Conservation (phyloP, 2,113 vertebrate genomes). For the Protomyctophum bolini region DNA sequence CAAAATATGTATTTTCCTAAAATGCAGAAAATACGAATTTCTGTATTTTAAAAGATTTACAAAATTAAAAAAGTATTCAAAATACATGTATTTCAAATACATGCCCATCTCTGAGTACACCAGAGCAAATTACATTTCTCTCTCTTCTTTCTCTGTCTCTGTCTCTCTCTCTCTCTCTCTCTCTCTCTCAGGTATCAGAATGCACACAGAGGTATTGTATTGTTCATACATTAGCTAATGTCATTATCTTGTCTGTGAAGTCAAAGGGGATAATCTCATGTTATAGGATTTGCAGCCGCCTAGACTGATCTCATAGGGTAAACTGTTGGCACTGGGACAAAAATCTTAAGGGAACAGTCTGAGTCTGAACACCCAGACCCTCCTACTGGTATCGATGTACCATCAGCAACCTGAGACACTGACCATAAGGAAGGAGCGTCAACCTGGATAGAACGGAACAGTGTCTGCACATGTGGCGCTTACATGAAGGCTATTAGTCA, state of each 20-base stretch:
- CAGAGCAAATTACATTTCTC: too few species aligned
- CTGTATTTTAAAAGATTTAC: too few species aligned
- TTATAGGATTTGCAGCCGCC: slow-evolving; percentile 80
- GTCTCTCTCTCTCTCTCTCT: slow-evolving; percentile 25
- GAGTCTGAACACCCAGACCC: slow-evolving; percentile 56
- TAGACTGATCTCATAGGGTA: slow-evolving; percentile 74
- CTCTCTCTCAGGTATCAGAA: slow-evolving; percentile 57
- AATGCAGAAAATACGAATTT: too few species aligned
- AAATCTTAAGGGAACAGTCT: slow-evolving; percentile 50
- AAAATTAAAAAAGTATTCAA: too few species aligned
- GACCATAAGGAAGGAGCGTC: not conserved
- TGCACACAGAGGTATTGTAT: slow-evolving; percentile 63
- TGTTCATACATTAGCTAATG: slow-evolving; percentile 79
- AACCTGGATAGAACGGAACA: slow-evolving; percentile 12
- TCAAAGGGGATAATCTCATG: slow-evolving; percentile 76
- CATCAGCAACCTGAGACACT: slow-evolving; percentile 38
- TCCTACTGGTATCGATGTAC: slow-evolving; percentile 59
- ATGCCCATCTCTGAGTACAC: too few species aligned
- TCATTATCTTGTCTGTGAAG: slow-evolving; percentile 77
- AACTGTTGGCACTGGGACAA: slow-evolving; percentile 71
- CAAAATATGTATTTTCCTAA: too few species aligned
- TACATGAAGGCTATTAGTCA: too few species aligned
- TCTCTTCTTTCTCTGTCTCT: too few species aligned
- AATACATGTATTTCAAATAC: too few species aligned
- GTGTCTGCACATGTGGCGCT: slow-evolving; percentile 27